Percentiles rank a stretch among this genome's conserved stretches.
Conservation (phyloP, 2,113 vertebrate species). For the Himantopus leucocephalus region DNA sequence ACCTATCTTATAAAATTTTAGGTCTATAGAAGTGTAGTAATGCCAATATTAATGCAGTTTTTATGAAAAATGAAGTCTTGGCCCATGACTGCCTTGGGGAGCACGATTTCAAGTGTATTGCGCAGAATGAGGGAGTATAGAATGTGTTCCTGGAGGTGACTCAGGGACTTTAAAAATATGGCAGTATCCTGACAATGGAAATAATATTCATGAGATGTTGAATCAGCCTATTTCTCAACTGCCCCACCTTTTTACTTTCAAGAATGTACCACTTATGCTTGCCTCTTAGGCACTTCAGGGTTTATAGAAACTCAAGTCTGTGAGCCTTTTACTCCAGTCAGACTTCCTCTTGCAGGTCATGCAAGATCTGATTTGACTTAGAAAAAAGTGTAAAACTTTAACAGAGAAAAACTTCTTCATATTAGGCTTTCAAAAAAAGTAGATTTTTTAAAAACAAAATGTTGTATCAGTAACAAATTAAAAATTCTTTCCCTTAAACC, state of each 20-base stretch:
- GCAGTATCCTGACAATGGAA: not conserved
- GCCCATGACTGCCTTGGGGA: accelerated
- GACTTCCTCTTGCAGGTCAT: not conserved
- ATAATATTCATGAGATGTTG: not conserved
- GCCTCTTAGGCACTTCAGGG: not conserved
- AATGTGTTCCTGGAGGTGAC: not conserved
- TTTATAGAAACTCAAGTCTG: not conserved
- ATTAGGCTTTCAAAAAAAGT: not conserved
- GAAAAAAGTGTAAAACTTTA: not conserved
- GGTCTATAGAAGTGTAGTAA: not conserved
- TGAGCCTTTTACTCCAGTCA: not conserved
- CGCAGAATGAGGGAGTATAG: not conserved
- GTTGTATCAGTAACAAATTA: not conserved
- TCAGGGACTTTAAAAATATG: not conserved
- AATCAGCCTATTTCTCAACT: not conserved
- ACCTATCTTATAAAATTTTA: not conserved
- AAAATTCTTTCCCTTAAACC: not conserved
- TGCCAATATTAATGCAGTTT: not conserved
- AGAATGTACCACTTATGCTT: not conserved
- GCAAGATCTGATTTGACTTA: not conserved
- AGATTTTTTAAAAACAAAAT: not conserved
- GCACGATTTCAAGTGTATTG: not conserved
- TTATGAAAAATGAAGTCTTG: not conserved
- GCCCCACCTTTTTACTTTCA: not conserved
- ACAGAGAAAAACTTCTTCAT: not conserved